Conservation (phyloP, 2,888 invertebrate genomes). For the Lasiommata megera region DNA sequence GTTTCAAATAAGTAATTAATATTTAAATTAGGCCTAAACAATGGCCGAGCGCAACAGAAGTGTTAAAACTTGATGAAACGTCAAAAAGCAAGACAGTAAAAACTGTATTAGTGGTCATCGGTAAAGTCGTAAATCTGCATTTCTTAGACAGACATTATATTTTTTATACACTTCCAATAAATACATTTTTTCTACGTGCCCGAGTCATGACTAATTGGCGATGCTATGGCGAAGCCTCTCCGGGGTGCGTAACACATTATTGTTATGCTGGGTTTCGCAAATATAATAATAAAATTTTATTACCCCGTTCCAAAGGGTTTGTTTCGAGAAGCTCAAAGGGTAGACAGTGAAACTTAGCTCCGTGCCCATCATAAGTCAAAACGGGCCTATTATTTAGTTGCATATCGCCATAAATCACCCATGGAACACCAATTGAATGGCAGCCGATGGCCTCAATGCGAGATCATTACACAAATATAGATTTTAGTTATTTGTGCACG, state of each 20-base stretch:
- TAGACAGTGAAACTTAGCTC: slow-evolving; percentile 60
- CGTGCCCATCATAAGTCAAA: slow-evolving; percentile 69
- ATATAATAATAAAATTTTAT: slow-evolving; percentile 80
- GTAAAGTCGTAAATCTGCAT: slow-evolving; percentile 63
- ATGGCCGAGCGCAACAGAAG: slow-evolving; percentile 34
- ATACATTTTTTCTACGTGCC: slow-evolving; percentile 46
- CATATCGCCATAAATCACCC: slow-evolving; percentile 76
- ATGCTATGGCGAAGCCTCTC: slow-evolving; percentile 52
- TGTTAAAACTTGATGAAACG: slow-evolving; percentile 70
- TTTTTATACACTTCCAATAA: slow-evolving; percentile 56
- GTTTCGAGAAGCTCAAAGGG: slow-evolving; percentile 68
- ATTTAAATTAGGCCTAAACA: too few relatives aligned
- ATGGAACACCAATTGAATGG: slow-evolving; percentile 62
- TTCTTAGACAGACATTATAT: slow-evolving; percentile 60
- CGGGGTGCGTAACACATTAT: slow-evolving; percentile 61
- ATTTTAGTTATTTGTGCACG: slow-evolving; percentile 76
- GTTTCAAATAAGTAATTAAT: too few relatives aligned
- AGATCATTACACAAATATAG: slow-evolving; percentile 80
- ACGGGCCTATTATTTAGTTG: slow-evolving; percentile 71
- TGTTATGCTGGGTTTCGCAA: slow-evolving; percentile 70
- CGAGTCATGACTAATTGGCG: slow-evolving; percentile 71
- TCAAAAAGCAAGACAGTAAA: slow-evolving; percentile 51
- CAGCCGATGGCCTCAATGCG: slow-evolving; percentile 68
- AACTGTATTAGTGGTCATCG: slow-evolving; percentile 57
- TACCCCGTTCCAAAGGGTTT: slow-evolving; percentile 79